These are phyloP conservation scores for Apostichopus japonicus DNA, from an alignment of 35 echinoderm and acorn worm species.

Conservation along the genomic window DNA sequence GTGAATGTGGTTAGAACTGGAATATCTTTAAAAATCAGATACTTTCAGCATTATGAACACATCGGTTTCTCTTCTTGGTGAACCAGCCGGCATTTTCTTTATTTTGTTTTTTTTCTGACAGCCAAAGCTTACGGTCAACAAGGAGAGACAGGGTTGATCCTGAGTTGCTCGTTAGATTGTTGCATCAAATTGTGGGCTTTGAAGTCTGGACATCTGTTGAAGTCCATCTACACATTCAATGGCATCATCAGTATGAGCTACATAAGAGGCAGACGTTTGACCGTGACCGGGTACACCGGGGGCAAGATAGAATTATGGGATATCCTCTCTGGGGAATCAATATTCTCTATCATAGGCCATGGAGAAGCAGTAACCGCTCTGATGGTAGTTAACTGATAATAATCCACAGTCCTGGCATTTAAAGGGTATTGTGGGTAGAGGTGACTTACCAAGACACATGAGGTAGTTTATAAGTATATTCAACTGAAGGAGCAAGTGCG, in stretches of 20 bases:
- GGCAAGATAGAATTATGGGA: conserved; percentile 97
- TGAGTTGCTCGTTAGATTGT: conserved; percentile 89
- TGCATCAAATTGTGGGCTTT: conserved; percentile 80
- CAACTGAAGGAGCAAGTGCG: not conserved
- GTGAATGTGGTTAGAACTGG: too few species aligned
- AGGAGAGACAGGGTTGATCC: conserved; percentile 29
- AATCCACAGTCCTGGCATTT: not conserved
- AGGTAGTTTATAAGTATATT: not conserved
- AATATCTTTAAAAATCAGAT: too few species aligned
- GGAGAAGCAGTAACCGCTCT: conserved; percentile 78
- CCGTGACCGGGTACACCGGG: conserved; percentile 56
- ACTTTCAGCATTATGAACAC: too few species aligned
- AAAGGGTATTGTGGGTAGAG: not conserved
- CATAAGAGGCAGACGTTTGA: conserved; percentile 18
- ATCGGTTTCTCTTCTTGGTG: too few species aligned
- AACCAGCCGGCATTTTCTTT: not conserved
- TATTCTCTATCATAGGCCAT: conserved; percentile 76
- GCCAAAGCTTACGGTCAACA: conserved; percentile 59
- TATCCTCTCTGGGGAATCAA: conserved; percentile 41
- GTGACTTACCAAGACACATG: not conserved
- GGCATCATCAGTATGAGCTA: conserved; percentile 66
- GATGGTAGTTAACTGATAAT: conserved; percentile 32
- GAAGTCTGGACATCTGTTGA: conserved; percentile 36
- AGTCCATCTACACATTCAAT: conserved; percentile 94
- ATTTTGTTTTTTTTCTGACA: conserved; percentile 29